Base-by-base conservation (phyloP, 2,888 invertebrate genomes). In the Melolontha melolontha region DNA sequence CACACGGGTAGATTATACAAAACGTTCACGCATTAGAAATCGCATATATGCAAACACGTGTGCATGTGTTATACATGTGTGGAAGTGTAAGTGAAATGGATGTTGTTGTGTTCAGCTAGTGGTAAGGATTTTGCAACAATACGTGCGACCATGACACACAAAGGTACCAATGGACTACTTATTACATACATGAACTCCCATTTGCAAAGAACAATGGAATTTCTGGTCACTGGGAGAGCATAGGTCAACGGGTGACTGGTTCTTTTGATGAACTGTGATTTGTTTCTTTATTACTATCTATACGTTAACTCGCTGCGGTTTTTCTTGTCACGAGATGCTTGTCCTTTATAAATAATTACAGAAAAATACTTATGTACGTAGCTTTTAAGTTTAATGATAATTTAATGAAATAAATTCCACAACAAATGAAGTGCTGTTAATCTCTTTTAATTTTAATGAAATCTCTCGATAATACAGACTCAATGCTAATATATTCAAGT, bases 121-220 rank as follows among this genome's bases (percentile, higher is more conserved):
- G 42, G 57, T 57, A 42, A 12, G 44, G 22, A 57, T 57, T 57
- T 57, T 57, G 57, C 57, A 57, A 57, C 57, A 55, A 42, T 55
- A 57, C 44, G 8, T 12, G 44, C 44, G 57, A 39, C 57, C 57
- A 29, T 57, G 57, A 57, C 57, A 57, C 57, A 44, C 42, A 57
- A 57, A 57, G 22, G 55, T 39, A 40, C 40, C 57, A 22, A 42
- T 44, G 57, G 57, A 42, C 57, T 57, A 57, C 57, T 57, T 57
- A 42, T 57, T 57, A 57, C 29, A 42, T 57, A 57, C 29, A 42
- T 57, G 44, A 57, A 57, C 57, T 44, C 42, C 27, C 57, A 44
- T 34, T 34, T 27, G 44, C 27, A 12, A 10, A 39, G 42, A 57
- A 57, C 57, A 57, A 57, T 57, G 57, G 57, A 57, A 57, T 57